A percentile compares a stretch with the other conserved stretches of the same genome.
Conservation (phyloP, 2,888 invertebrate genomes). For the Teinopalpus imperialis region DNA sequence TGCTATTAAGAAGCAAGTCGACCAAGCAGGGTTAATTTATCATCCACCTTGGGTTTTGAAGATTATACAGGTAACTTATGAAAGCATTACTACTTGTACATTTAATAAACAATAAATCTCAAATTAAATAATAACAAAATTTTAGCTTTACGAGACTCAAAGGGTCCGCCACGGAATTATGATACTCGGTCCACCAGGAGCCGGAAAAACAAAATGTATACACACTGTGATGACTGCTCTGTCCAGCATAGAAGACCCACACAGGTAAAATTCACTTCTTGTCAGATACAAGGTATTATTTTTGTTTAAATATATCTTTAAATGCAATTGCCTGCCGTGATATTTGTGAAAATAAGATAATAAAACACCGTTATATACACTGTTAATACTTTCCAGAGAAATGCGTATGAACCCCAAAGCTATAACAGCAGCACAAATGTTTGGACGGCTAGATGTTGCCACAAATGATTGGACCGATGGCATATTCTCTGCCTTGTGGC, state of each 20-base stretch:
- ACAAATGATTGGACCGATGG: slow-evolving; percentile 99
- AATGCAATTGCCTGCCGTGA: too few relatives aligned
- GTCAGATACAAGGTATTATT: too few relatives aligned
- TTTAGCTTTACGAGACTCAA: slow-evolving; percentile 95
- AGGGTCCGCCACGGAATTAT: slow-evolving; percentile 97
- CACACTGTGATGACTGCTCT: slow-evolving; percentile 95
- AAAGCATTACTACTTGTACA: too few relatives aligned
- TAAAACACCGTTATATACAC: too few relatives aligned
- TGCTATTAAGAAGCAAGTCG: slow-evolving; percentile 92
- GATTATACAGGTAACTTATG: slow-evolving; percentile 89
- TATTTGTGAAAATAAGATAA: too few relatives aligned
- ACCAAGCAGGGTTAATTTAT: slow-evolving; percentile 89
- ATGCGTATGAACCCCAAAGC: slow-evolving; percentile 99
- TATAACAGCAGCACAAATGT: slow-evolving; percentile 98
- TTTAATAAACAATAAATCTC: too few relatives aligned
- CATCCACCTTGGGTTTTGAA: slow-evolving; percentile 98
- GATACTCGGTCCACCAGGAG: slow-evolving; percentile 96
- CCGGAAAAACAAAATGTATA: slow-evolving; percentile 96
- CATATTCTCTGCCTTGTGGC: slow-evolving; percentile 97
- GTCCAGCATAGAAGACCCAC: slow-evolving; percentile 91
- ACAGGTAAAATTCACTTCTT: slow-evolving; percentile 81
- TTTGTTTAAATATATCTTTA: too few relatives aligned
- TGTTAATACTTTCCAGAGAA: slow-evolving; percentile 82
- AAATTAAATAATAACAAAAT: background rate
- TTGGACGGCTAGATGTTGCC: slow-evolving; percentile 96